Evolutionary conservation across 2,888 invertebrate genomes (phyloP).

Genomic region (Tigriopus californicus): DNA sequence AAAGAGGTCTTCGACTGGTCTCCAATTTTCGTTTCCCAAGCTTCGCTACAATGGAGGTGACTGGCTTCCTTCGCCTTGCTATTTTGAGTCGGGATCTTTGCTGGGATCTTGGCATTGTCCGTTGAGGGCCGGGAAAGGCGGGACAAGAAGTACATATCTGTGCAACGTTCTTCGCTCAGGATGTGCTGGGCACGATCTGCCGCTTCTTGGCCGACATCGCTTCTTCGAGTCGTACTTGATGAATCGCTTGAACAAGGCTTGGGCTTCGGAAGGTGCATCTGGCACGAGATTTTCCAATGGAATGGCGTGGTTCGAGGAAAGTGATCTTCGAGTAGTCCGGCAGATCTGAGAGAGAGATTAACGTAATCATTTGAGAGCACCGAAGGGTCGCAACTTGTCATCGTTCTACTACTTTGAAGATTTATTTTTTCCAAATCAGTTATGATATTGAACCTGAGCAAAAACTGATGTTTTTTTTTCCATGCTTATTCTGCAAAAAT

Average conservation of each 20-base stretch:
- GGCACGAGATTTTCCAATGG: conserved; percentile 62
- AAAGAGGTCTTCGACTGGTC: too few species aligned
- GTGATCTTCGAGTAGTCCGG: conserved; percentile 90
- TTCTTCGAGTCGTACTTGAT: conserved; percentile 58
- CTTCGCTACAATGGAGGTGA: neutral
- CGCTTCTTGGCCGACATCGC: conserved; percentile 52
- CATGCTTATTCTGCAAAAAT: too few species aligned
- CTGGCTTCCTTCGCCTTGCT: neutral
- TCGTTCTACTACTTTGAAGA: too few species aligned
- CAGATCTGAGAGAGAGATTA: conserved; percentile 27
- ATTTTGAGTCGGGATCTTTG: neutral
- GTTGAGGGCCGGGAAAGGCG: conserved; percentile 43
- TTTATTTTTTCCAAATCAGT: too few species aligned
- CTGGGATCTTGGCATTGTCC: conserved; percentile 41
- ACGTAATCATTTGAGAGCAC: too few species aligned
- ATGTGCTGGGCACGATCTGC: too few species aligned
- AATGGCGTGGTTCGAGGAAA: conserved; percentile 60
- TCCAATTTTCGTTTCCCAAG: neutral
- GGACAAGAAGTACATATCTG: conserved; percentile 50
- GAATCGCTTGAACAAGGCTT: conserved; percentile 54
- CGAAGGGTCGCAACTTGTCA: too few species aligned
- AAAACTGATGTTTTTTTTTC: too few species aligned
- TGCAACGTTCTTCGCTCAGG: too few species aligned
- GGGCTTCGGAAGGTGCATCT: conserved; percentile 48
- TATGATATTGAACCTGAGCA: too few species aligned